Evolutionary conservation across 2,113 vertebrate species (phyloP).

Genomic region (Tragelaphus buxtoni): DNA sequence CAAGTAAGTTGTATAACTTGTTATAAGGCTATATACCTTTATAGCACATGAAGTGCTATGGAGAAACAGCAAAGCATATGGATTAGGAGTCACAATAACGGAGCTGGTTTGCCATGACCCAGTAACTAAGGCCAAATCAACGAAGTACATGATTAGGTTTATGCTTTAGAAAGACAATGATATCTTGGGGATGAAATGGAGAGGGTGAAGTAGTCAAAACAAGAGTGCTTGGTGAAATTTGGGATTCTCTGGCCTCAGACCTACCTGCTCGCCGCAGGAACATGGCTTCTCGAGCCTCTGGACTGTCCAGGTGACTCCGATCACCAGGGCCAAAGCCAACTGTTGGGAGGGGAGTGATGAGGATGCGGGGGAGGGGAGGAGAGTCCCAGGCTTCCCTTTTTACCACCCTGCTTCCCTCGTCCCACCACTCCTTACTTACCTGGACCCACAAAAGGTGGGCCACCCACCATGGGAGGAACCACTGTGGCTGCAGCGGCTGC

Average conservation of each 20-base stretch:
- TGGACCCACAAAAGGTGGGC: conserved; percentile 85
- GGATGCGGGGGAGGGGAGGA: background rate
- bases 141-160: background rate
- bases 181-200: background rate
- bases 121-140: background rate
- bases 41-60: background rate
- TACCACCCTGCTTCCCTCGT: background rate
- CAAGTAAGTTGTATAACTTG: background rate
- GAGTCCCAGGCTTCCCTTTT: background rate
- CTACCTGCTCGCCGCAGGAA: conserved; percentile 72
- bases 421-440: conserved; percentile 72
- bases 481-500: conserved; percentile 85
- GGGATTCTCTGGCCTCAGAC: background rate
- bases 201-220: background rate
- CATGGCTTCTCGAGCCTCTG: conserved; percentile 74
- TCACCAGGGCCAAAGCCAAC: conserved; percentile 70
- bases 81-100: background rate
- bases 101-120: background rate
- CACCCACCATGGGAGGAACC: conserved; percentile 80
- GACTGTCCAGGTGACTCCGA: conserved; percentile 71
- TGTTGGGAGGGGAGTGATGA: conserved; percentile 20
- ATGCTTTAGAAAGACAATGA: background rate
- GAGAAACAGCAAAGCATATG: background rate
- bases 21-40: background rate
- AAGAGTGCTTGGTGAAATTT: background rate